phyloP scores from a whole-genome alignment of 2,888 invertebrate species.

The Cyrtodaria siliqua region DNA sequence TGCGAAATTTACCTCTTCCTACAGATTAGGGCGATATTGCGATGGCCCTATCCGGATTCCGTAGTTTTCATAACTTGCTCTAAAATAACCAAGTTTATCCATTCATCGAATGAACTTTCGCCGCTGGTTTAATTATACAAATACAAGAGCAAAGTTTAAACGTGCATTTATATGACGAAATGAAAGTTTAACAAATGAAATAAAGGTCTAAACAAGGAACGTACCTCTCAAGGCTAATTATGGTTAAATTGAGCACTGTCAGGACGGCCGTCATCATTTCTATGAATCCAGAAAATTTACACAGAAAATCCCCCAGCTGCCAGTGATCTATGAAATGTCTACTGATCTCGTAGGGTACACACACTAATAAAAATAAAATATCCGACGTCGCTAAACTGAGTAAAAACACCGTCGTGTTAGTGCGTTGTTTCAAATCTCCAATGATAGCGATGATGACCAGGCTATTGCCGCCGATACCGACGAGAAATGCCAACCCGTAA shows the following conservation, averaged over 20 bases:
- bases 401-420: conserved; percentile 81
- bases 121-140: no score
- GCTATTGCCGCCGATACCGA: conserved; percentile 86
- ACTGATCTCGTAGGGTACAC: conserved; percentile 86
- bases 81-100: no score
- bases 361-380: conserved; percentile 86
- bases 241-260: conserved; percentile 87
- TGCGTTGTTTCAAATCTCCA: conserved; percentile 83
- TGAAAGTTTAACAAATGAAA: no score
- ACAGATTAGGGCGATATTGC: no score
- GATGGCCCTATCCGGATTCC: no score
- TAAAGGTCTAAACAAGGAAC: no score
- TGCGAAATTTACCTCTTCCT: no score
- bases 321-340: conserved; percentile 85
- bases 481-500: conserved; percentile 81
- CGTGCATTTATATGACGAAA: no score
- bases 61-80: no score
- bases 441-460: conserved; percentile 86
- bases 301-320: conserved; percentile 85
- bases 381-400: conserved; percentile 85
- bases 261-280: conserved; percentile 86
- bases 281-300: conserved; percentile 86
- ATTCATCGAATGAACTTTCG: no score
- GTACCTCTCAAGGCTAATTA: conserved; percentile 87
- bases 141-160: no score